phyloP scores from a whole-genome alignment of 2,113 vertebrate genomes.

The Rallus limicola region DNA sequence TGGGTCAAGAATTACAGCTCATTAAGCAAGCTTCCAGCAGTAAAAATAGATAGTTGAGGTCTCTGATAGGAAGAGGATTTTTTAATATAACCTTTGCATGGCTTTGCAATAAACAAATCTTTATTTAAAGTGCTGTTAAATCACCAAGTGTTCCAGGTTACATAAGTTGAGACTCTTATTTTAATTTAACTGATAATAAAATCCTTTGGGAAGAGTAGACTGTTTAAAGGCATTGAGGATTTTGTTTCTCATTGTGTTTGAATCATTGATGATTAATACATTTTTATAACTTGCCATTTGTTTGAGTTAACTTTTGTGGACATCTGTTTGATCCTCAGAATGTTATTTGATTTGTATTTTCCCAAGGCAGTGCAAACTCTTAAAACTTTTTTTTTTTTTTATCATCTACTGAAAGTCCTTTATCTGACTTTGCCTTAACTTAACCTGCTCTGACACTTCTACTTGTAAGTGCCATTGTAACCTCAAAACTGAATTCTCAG shows the following conservation, averaged over 20 bases:
- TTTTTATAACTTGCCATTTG: neutral
- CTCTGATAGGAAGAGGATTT: neutral
- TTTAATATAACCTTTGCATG: neutral
- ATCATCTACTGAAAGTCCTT: neutral
- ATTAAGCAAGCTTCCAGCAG: neutral
- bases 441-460: slow-evolving; percentile 48
- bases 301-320: neutral
- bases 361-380: neutral
- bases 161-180: neutral
- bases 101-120: slow-evolving; percentile 17
- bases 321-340: neutral
- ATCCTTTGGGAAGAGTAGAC: neutral
- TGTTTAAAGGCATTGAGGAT: neutral
- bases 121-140: neutral
- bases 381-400: neutral
- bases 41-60: neutral
- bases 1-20: slow-evolving; percentile 22
- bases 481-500: slow-evolving; percentile 49
- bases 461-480: slow-evolving; percentile 45
- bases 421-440: neutral
- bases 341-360: neutral
- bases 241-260: neutral
- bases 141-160: neutral
- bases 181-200: neutral
- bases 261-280: neutral